These are phyloP conservation scores for Xyliphius kryptos DNA, from an alignment of 2,113 vertebrate species.

Conservation along the genomic window DNA sequence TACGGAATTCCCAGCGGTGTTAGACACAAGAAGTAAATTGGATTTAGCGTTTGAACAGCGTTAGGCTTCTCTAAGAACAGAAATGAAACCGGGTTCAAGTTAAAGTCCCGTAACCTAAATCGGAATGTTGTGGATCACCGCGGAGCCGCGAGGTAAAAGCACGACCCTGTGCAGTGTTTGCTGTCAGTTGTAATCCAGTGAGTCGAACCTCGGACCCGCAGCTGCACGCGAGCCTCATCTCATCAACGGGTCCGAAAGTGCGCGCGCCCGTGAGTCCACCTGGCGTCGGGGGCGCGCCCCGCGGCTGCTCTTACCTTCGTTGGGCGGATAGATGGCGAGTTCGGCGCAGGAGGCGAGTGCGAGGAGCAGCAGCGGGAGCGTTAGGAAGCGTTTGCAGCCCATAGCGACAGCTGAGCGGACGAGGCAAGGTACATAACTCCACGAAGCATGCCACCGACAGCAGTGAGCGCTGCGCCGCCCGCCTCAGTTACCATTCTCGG, in stretches of 20 bases:
- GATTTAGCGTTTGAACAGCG: not conserved
- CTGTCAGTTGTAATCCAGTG: too few species aligned
- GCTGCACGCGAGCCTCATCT: too few species aligned
- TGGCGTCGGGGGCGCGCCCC: slow-evolving; percentile 14
- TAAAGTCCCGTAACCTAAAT: too few species aligned
- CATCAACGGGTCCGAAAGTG: too few species aligned
- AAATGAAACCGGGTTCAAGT: too few species aligned
- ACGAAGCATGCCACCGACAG: slow-evolving; percentile 78
- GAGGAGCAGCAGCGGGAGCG: slow-evolving; percentile 59
- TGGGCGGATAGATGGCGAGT: slow-evolving; percentile 69
- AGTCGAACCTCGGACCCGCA: too few species aligned
- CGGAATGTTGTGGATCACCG: too few species aligned
- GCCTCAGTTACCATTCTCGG: slow-evolving; percentile 74
- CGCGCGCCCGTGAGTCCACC: not conserved
- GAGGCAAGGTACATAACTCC: slow-evolving; percentile 83
- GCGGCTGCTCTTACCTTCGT: slow-evolving; percentile 79
- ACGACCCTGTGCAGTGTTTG: too few species aligned
- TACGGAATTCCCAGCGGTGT: too few species aligned
- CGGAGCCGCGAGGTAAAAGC: too few species aligned
- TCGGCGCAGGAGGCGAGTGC: slow-evolving; percentile 59
- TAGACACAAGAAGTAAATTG: not conserved
- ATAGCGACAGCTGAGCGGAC: slow-evolving; percentile 81
- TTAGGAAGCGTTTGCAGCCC: slow-evolving; percentile 72
- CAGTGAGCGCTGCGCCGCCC: slow-evolving; percentile 65
- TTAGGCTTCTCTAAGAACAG: too few species aligned